A percentile compares a stretch with the other conserved stretches of the same genome.
These are phyloP conservation scores for Aplysia californica DNA, from an alignment of 1,140 invertebrate species.

Conservation along the genomic window DNA sequence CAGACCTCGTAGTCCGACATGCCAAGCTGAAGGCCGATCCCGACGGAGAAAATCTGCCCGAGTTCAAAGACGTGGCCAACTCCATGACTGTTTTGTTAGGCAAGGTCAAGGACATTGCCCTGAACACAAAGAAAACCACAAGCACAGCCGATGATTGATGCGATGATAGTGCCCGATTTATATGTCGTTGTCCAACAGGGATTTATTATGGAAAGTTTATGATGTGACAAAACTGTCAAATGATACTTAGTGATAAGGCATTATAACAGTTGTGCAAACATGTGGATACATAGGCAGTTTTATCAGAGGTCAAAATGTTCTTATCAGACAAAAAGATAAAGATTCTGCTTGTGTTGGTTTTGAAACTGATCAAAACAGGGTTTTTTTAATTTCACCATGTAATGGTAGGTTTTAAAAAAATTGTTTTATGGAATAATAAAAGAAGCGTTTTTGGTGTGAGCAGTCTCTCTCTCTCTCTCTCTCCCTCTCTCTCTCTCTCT, in stretches of 20 bases:
- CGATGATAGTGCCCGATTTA: neutral
- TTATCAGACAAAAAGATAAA: neutral
- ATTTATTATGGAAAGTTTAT: no score
- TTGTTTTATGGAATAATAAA: no score
- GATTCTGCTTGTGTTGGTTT: no score
- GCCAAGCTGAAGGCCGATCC: conserved; percentile 72
- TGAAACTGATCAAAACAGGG: no score
- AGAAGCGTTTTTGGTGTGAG: no score
- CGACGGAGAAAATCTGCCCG: conserved; percentile 55
- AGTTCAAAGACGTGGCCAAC: conserved; percentile 16
- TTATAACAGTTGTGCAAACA: neutral
- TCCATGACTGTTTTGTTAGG: conserved; percentile 36
- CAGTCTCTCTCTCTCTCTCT: neutral
- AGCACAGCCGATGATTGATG: conserved; percentile 2
- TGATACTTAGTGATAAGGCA: neutral
- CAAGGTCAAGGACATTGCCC: conserved; percentile 45
- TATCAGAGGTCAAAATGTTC: neutral
- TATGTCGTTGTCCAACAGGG: neutral
- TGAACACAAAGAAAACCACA: conserved; percentile 41
- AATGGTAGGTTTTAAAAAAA: no score
- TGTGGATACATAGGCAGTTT: neutral
- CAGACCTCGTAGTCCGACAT: conserved; percentile 76
- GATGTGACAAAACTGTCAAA: no score
- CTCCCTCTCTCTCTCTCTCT: neutral
- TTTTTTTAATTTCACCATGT: no score